These are phyloP conservation scores for Cuniculus paca DNA, from an alignment of 2,797 vertebrate genomes.

Conservation along the genomic window DNA sequence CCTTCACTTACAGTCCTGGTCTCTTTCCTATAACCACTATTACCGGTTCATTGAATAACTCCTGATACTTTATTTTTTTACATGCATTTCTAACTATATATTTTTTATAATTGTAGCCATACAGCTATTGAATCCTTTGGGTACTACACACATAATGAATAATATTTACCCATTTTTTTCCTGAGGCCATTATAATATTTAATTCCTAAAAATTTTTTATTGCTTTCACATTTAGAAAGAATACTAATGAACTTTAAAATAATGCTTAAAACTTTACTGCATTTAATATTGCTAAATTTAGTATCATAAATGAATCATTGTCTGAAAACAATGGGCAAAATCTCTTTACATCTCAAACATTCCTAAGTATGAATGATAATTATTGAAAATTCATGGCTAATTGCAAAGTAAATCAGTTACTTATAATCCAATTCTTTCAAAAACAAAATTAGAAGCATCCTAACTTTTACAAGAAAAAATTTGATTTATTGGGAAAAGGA, in stretches of 20 bases:
- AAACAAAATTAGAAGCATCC: constrained; percentile 3
- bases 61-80: neutral
- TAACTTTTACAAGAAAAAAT: neutral
- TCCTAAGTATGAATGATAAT: neutral
- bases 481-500: neutral
- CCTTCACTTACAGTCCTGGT: neutral
- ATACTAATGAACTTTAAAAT: neutral
- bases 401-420: neutral
- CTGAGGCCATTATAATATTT: neutral
- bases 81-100: neutral
- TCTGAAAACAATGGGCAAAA: neutral
- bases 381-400: neutral
- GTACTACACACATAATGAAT: neutral
- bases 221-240: neutral
- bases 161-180: neutral
- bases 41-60: neutral
- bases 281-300: neutral
- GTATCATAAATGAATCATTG: neutral
- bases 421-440: neutral
- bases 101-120: neutral
- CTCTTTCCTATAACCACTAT: neutral
- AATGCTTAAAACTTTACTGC: neutral
- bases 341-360: neutral
- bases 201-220: neutral
- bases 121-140: neutral